Percentiles rank a stretch among this genome's conserved stretches.
phyloP scores from a whole-genome alignment of 2,888 invertebrate species.

The Frankliniella fusca region DNA sequence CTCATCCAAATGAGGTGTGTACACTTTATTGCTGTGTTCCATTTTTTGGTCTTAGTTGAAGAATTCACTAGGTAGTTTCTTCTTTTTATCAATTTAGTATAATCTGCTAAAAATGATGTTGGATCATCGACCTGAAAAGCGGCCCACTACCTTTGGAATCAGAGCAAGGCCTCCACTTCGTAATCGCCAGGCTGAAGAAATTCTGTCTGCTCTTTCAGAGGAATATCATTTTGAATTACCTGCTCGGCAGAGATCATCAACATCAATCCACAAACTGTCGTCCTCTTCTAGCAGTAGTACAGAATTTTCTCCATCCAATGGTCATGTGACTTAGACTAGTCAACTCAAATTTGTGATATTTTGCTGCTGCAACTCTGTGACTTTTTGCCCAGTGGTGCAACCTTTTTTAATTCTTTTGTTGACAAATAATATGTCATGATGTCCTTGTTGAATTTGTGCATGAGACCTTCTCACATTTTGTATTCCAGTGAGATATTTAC shows the following conservation, averaged over 20 bases:
- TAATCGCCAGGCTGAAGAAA: constrained; percentile 44
- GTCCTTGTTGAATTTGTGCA: background rate
- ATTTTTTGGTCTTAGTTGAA: constrained; percentile 23
- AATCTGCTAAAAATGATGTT: constrained; percentile 73
- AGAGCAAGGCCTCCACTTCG: constrained; percentile 58
- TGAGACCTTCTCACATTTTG: background rate
- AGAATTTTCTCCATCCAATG: background rate
- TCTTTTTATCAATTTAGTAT: constrained; percentile 53
- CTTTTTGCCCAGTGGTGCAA: background rate
- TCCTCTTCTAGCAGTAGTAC: constrained; percentile 1
- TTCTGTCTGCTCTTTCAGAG: constrained; percentile 29
- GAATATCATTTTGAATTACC: constrained; percentile 41
- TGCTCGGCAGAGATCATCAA: constrained; percentile 32
- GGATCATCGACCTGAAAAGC: constrained; percentile 62
- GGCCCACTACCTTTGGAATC: constrained; percentile 74
- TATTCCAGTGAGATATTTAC: background rate
- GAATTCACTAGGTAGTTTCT: constrained; percentile 34
- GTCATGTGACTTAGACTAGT: background rate
- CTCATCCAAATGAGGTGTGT: constrained; percentile 66
- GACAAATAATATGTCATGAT: background rate
- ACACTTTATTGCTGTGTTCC: constrained; percentile 5
- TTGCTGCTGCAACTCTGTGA: background rate
- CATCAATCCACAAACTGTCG: background rate
- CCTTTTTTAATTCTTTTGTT: background rate
- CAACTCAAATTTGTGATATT: background rate